Evolutionary conservation across 1,140 invertebrate genomes (phyloP), one percentile per base, ranked within the genome.

Genomic region (Scaptomyza montana): DNA sequence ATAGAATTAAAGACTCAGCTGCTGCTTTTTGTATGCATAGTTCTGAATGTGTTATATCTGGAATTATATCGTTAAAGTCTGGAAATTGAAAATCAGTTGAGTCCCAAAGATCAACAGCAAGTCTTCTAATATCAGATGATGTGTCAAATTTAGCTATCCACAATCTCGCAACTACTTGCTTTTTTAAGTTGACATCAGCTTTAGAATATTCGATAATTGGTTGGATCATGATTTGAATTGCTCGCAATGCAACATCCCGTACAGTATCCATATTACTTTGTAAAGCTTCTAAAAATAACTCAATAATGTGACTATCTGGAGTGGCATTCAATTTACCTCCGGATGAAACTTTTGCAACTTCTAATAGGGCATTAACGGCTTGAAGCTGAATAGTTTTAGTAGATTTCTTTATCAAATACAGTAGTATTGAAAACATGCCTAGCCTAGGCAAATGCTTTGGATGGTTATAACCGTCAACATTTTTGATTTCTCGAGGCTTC

Each of bases 91-190:
- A 92, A 9, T 93, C 92, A n/a, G 93, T 92, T 3, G 92, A 89
- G 28, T 93, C 92, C 96, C 97, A 97, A 12, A 98, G 78, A 46
- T 94, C 93, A 3, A 93, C 92, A 0, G 96, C 96, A 46, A 97
- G 92, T 5, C 93, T 89, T 77, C 94, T 93, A 77, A 96, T 97
- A 64, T 95, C 95, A 36, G 95, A 93, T 13, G 92, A 93, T 7
- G 95, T 92, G 92, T 98, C 97, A 82, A 95, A 97, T 63, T 94
- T 95, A 1, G 96, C 95, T 43, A 98, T 94, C 94, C 96, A 97
- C 5, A 97, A 93, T 49, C 96, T 93, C 66, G 95, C 94, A 6
- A 94, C 94, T 2, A 98, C 92, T 12, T 93, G 89, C 9, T 68
- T 64, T 46, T 74, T 33, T 33, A 96, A 90, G 0, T 94, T 93